These are phyloP conservation scores for Drosophila neocordata DNA, from an alignment of 1,140 invertebrate genomes.

Conservation along the genomic window DNA sequence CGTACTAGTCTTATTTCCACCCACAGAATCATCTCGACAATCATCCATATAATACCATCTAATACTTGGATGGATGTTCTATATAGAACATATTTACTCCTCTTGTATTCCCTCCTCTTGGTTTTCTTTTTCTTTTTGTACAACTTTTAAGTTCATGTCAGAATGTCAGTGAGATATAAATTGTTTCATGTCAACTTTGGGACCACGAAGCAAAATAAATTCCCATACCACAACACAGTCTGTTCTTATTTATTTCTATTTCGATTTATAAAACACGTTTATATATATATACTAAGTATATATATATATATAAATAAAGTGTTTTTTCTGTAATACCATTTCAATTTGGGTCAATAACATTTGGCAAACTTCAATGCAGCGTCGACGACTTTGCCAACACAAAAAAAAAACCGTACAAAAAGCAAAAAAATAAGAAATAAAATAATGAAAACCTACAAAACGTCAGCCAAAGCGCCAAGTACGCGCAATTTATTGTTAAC, in stretches of 20 bases:
- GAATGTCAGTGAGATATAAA: constrained; percentile 46
- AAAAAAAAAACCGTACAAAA: constrained; percentile 22
- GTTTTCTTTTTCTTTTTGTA: constrained; percentile 20
- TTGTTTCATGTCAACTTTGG: constrained; percentile 36
- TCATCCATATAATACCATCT: not conserved
- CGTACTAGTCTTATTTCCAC: not conserved
- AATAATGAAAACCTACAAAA: constrained; percentile 25
- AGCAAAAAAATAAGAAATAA: constrained; percentile 3
- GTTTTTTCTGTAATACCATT: constrained; percentile 2
- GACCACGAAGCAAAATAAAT: constrained; percentile 14
- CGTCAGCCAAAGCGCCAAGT: constrained; percentile 68
- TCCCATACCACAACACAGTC: constrained; percentile 1
- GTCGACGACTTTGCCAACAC: constrained; percentile 31
- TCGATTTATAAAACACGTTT: constrained; percentile 34
- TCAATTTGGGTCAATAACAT: constrained; percentile 76
- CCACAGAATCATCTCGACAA: not conserved
- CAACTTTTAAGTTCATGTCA: constrained; percentile 52
- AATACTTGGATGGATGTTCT: not conserved
- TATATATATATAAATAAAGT: not conserved
- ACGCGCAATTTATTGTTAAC: constrained; percentile 44
- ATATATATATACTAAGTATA: not conserved
- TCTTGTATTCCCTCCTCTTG: not conserved
- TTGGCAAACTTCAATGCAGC: constrained; percentile 72
- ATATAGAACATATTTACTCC: not conserved
- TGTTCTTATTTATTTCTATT: constrained; percentile 55